Evolutionary conservation across 1,140 invertebrate species (phyloP), one percentile per base, ranked within the genome.

Genomic region (Bombus polaris): DNA sequence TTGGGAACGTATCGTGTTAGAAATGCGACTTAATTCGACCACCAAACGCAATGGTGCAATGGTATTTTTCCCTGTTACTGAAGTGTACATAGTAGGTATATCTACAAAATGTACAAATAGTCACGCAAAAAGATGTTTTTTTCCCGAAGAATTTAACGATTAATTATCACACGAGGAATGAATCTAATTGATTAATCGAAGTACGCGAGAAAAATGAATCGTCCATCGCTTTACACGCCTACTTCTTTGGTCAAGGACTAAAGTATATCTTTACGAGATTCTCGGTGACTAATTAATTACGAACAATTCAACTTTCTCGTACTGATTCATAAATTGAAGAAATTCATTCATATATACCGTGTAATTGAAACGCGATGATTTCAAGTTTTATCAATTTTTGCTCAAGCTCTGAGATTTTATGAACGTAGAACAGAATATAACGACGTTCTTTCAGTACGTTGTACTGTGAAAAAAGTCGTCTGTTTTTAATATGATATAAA

Each of bases 61-160:
- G 59, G 9, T 66, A 44, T 39, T 53, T 22, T 42, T 76, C 15
- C 18, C 28, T 65, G 39, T 75, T 59, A 57, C 22, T n/a, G 12
- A 28, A 68, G 25, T 39, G 62, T 37, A 42, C 12, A 18, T 42
- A 35, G 32, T 66, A 28, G 47, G 6, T 53, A 53, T 83, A 70
- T 83, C 74, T 83, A 83, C 47, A 70, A 83, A 83, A 83, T 83
- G 65, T 83, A 83, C 74, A 70, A 77, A 83, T 53, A 70, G 70
- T 83, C 22, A 76, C 74, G 81, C n/a, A 65, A 35, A 68, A 18
- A 44, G 5, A 25, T 12, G 2, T 77, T 35, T 13, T 12, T 42
- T 42, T 3, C 68, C 47, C 62, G 32, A 78, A n/a, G 13, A 42
- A 18, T 37, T 53, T 35, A 53, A 73, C 4, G n/a, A 79, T 71